Base-by-base conservation (phyloP, 2,797 vertebrate genomes). In the Jordanella pulchra region DNA sequence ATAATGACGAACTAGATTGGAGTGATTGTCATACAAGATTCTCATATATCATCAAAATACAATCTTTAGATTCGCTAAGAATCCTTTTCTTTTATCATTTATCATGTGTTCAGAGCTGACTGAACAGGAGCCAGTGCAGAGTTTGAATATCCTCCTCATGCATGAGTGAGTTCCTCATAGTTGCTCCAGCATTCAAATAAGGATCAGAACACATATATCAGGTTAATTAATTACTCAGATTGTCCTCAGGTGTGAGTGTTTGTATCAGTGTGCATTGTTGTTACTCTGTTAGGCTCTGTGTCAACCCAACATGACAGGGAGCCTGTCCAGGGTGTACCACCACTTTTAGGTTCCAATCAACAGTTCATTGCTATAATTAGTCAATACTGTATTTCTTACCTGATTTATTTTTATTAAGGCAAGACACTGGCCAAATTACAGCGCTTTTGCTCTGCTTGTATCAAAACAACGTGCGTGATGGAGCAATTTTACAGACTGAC, bases 401-500 rank as follows among this genome's bases (percentile, higher is more conserved):
- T 25, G 30, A 23, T 32, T 63, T 61, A 12, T 45, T 60, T 63
- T 44, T 25, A 42, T 63, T 39, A 77, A 75, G 77, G 50, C 61
- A 69, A 88, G 76, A 76, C 78, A 35, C 77, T 84, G 79, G 84
- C 85, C 77, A 89, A 91, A 87, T 85, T 73, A 83, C 84, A 56
- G 72, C 68, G 78, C 80, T 89, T 88, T 91, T 86, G 81, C 81
- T 81, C 71, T 73, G 82, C 89, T 91, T 90, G 86, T 87, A 87
- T 93, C 89, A 89, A 84, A 86, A 92, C 93, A 93, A 94, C 93
- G 90, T 89, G 92, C 91, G 91, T 91, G 91, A 92, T 92, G 92
- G 91, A 92, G 87, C 84, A 87, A 90, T 94, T 94, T 93, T 90
- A 87, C 77, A 80, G 86, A 89, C 87, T 88, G 89, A 87, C 86